Conservation (phyloP, 2,888 invertebrate species). For the Melieria crassipennis region DNA sequence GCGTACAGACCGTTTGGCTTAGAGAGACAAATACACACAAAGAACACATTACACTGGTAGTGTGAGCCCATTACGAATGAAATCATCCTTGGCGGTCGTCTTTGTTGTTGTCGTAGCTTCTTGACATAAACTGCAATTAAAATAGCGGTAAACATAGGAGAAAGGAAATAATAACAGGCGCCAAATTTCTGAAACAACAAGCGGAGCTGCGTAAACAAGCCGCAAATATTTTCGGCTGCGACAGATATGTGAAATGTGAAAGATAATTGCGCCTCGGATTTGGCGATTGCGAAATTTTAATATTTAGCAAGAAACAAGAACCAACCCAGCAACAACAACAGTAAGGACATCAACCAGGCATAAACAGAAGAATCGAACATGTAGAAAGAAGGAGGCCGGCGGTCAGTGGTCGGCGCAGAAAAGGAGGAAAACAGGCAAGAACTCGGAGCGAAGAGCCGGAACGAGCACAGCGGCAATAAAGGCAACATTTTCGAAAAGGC, state of each 20-base stretch:
- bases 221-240: too few species aligned
- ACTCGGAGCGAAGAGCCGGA: background rate
- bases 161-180: too few species aligned
- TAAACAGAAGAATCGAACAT: slow-evolving; percentile 7
- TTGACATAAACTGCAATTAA: too few species aligned
- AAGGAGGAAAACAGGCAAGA: background rate
- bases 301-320: background rate
- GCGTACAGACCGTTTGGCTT: too few species aligned
- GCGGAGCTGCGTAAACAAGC: too few species aligned
- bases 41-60: too few species aligned
- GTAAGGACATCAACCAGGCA: background rate
- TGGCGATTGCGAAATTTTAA: slow-evolving; percentile 19
- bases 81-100: too few species aligned
- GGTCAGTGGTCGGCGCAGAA: background rate
- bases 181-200: too few species aligned
- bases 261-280: slow-evolving; percentile 28
- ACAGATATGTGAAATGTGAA: slow-evolving; percentile 27
- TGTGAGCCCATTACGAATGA: too few species aligned
- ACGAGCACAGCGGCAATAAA: background rate
- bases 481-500: background rate
- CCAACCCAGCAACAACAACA: background rate
- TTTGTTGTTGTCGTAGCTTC: too few species aligned
- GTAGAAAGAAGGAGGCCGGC: background rate
- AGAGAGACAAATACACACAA: too few species aligned
- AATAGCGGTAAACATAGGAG: too few species aligned